These are phyloP conservation scores for Thymelicus lineola DNA, from an alignment of 2,888 invertebrate species.

Conservation along the genomic window DNA sequence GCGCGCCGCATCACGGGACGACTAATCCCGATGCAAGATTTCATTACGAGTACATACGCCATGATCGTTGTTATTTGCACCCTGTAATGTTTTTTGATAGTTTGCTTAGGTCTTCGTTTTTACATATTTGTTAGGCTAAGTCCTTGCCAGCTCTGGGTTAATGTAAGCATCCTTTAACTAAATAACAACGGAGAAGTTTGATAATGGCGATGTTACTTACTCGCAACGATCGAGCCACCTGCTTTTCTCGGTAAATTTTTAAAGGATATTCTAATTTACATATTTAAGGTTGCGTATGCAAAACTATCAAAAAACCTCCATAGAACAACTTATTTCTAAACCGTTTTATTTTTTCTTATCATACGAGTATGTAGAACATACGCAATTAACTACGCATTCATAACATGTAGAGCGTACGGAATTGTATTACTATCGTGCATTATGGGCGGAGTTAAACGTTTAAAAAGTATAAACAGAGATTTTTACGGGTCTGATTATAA, in stretches of 20 bases:
- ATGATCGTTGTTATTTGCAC: conserved; percentile 84
- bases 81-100: conserved; percentile 83
- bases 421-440: too few species aligned
- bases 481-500: too few species aligned
- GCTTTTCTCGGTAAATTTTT: conserved; percentile 49
- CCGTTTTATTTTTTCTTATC: too few species aligned
- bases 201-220: conserved; percentile 64
- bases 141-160: not conserved
- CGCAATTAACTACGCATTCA: too few species aligned
- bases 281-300: not conserved
- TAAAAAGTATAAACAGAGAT: too few species aligned
- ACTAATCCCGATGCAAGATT: conserved; percentile 81
- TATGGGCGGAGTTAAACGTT: too few species aligned
- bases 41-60: conserved; percentile 76
- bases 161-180: not conserved
- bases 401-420: too few species aligned
- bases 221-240: conserved; percentile 60
- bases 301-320: too few species aligned
- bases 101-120: conserved; percentile 67
- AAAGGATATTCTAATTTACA: conserved; percentile 41
- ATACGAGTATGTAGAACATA: too few species aligned
- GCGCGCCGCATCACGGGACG: conserved; percentile 64
- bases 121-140: conserved; percentile 43
- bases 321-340: too few species aligned
- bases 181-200: conserved; percentile 50